phyloP scores from a whole-genome alignment of 2,888 invertebrate genomes.

The Onthophagus sagittarius region DNA sequence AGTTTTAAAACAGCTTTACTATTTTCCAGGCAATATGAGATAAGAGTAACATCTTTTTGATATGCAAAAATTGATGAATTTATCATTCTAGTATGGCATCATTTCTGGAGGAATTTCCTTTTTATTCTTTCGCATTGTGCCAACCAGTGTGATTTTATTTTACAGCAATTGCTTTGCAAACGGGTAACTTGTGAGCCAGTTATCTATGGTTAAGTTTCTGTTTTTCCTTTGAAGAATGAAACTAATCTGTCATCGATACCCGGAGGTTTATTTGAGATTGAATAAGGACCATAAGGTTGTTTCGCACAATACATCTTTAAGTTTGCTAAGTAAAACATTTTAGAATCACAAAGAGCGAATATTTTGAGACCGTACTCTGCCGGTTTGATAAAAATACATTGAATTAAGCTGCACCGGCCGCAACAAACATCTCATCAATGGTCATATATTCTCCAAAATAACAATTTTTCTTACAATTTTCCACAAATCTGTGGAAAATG shows the following conservation, averaged over 20 bases:
- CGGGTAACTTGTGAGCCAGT: constrained; percentile 31
- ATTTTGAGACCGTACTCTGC: constrained; percentile 31
- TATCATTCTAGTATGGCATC: constrained; percentile 28
- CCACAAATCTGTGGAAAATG: too few relatives aligned
- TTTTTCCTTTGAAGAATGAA: too few relatives aligned
- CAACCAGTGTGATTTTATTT: constrained; percentile 30
- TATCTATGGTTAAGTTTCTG: constrained; percentile 25
- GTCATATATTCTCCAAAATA: too few relatives aligned
- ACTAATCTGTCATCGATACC: too few relatives aligned
- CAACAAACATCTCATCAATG: too few relatives aligned
- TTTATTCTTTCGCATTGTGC: constrained; percentile 35
- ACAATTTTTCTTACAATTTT: too few relatives aligned
- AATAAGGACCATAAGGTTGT: neutral
- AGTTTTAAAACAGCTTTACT: neutral
- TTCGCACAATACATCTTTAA: constrained; percentile 25
- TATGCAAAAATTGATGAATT: constrained; percentile 33
- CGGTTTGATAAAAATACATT: too few relatives aligned
- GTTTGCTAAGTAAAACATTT: constrained; percentile 16
- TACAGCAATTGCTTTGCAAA: constrained; percentile 17
- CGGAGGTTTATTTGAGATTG: too few relatives aligned
- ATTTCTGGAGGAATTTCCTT: constrained; percentile 36
- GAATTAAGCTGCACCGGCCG: too few relatives aligned
- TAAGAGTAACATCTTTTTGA: constrained; percentile 32
- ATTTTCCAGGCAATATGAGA: constrained; percentile 32
- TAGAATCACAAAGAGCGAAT: constrained; percentile 29